Base-by-base conservation (phyloP, 2,888 invertebrate species). In the Iphiclides podalirius region DNA sequence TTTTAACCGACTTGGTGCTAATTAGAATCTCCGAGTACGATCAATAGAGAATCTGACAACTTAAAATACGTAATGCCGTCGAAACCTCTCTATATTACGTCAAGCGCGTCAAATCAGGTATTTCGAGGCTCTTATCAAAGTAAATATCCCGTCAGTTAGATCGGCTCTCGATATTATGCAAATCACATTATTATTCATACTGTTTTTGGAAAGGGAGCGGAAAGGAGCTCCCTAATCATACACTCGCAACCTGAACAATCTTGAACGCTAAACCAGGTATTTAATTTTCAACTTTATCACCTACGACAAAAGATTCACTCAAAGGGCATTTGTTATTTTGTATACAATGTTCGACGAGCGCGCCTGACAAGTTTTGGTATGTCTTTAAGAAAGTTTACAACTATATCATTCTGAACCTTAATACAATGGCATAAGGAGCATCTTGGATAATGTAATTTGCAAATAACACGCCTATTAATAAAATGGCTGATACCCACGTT, bases 131-230 rank as follows among this genome's bases (percentile, higher is more conserved):
- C 70, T 78, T 79, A 83, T 79, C 75, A 80, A 83, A 80, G 79
- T 75, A 84, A 82, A 84, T 76, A 82, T 72, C 67, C 72, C 76
- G 28, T 28, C 28, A 68, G 72, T 76, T 74, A 75, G 75, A 79
- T 67, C 70, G 69, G 67, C 75, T 74, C 63, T 66, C 70, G 73
- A 82, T 82, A 82, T 85, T 85, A 87, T 87, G 87, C 79, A 79
- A 83, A 86, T 86, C 70, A 69, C 64, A 84, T 86, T 87, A 87
- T 86, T 86, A 87, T 86, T 86, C 87, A 87, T 85, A 79, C 77
- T 84, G 86, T 86, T 85, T 87, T 85, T 82, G 76, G 72, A 77
- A 71, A 86, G 86, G 83, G 87, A 76, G 70, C 67, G 63, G 67
- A 74, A 67, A 67, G 71, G 68, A 69, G 65, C 79, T 80, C 83